These are phyloP conservation scores for Actenoides hombroni DNA, from an alignment of 2,113 vertebrate genomes.

Conservation along the genomic window DNA sequence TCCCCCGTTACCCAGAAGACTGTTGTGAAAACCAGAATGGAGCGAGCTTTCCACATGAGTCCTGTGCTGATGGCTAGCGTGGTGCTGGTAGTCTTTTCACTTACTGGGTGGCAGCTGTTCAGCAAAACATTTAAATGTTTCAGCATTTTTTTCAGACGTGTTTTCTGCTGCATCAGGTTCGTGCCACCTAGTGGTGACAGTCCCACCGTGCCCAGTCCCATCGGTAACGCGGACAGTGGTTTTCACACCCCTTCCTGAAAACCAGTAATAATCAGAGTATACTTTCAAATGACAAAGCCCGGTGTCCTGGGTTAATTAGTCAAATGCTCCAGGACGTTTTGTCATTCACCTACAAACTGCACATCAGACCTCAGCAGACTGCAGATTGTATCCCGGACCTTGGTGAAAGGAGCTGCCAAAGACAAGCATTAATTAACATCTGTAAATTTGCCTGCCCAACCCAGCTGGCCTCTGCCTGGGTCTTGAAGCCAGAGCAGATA, in stretches of 20 bases:
- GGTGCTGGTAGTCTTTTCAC: background rate
- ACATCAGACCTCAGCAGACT: background rate
- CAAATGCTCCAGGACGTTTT: background rate
- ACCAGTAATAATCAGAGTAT: background rate
- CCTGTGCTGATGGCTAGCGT: background rate
- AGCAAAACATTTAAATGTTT: background rate
- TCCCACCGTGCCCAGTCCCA: background rate
- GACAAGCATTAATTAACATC: background rate
- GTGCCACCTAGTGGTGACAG: constrained; percentile 76
- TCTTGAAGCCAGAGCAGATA: background rate
- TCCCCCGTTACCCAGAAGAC: background rate
- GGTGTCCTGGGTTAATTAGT: background rate
- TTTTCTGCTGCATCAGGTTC: constrained; percentile 66
- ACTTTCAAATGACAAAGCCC: background rate
- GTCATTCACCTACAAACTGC: background rate
- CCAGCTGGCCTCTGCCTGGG: background rate
- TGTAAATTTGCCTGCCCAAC: background rate
- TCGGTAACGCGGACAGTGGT: background rate
- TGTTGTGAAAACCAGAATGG: background rate
- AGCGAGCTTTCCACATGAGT: background rate
- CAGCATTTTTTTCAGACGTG: background rate
- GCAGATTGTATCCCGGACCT: background rate
- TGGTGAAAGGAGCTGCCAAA: background rate
- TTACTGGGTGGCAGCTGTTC: background rate
- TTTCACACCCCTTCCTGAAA: background rate